Percentiles rank a stretch among this genome's conserved stretches.
phyloP scores from a whole-genome alignment of 2,888 invertebrate genomes.

The Hydriomena furcata region DNA sequence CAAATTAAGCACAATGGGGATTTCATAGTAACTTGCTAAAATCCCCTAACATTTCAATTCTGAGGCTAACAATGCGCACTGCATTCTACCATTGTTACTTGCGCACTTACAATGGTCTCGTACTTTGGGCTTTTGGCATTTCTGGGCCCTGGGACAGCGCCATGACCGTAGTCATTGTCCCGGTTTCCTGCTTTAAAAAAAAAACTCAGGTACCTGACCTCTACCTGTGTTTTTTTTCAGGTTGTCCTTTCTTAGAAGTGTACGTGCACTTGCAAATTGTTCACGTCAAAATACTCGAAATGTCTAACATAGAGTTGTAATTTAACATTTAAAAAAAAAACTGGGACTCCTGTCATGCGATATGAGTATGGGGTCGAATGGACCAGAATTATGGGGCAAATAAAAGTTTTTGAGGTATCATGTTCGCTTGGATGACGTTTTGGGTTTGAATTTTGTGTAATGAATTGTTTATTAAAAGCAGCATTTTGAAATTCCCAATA shows the following conservation, averaged over 20 bases:
- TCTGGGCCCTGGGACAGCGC: slow-evolving; percentile 31
- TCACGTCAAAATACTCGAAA: slow-evolving; percentile 9
- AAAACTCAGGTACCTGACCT: slow-evolving; percentile 62
- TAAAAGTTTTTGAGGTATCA: slow-evolving; percentile 28
- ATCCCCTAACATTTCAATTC: slow-evolving; percentile 35
- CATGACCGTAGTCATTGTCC: slow-evolving; percentile 67
- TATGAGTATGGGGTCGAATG: slow-evolving; percentile 39
- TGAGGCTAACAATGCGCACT: slow-evolving; percentile 17
- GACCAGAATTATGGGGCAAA: slow-evolving; percentile 14
- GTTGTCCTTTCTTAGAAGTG: slow-evolving; percentile 26
- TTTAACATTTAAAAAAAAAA: no score
- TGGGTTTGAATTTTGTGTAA: slow-evolving; percentile 37
- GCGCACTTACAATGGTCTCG: slow-evolving; percentile 25
- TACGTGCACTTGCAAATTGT: slow-evolving; percentile 23
- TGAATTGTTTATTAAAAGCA: slow-evolving; percentile 40
- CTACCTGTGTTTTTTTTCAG: slow-evolving; percentile 33
- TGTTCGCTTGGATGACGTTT: slow-evolving; percentile 34
- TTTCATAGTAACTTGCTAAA: slow-evolving; percentile 32
- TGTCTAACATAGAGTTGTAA: slow-evolving; percentile 6
- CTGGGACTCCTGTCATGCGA: no score
- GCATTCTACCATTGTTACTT: slow-evolving; percentile 26
- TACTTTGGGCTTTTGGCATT: slow-evolving; percentile 22
- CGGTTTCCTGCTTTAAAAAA: slow-evolving; percentile 65
- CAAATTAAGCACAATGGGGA: slow-evolving; percentile 24
- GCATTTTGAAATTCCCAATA: no score